Evolutionary conservation across 2,113 vertebrate genomes (phyloP).

Genomic region (Scopus umbretta): DNA sequence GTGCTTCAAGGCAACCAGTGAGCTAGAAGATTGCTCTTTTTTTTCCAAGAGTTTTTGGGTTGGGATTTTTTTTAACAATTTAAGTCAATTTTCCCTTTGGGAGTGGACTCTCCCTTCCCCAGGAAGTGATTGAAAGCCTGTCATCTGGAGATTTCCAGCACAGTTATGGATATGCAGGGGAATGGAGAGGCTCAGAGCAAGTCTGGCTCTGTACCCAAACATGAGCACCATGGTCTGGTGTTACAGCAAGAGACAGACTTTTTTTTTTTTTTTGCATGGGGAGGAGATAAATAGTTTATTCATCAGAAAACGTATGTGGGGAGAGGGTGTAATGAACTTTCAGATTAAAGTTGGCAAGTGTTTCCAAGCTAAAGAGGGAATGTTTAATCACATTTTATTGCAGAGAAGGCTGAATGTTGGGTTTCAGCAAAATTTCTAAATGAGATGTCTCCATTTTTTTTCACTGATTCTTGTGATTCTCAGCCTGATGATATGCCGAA

Average conservation of each 20-base stretch:
- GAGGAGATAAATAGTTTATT: background rate
- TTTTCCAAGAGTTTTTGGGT: background rate
- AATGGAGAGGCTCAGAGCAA: background rate
- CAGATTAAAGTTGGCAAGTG: slow-evolving; percentile 15
- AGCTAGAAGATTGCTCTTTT: background rate
- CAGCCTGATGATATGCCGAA: background rate
- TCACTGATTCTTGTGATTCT: background rate
- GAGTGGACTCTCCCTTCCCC: background rate
- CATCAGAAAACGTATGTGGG: background rate
- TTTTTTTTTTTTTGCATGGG: background rate
- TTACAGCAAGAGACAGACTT: background rate
- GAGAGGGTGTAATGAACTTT: slow-evolving; percentile 4
- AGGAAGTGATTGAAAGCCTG: background rate
- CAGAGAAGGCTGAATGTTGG: background rate
- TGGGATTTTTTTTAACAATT: background rate
- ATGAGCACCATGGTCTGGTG: accelerated
- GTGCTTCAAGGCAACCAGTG: background rate
- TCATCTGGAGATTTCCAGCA: background rate
- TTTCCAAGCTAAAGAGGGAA: slow-evolving; percentile 1
- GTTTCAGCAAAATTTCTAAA: slow-evolving; percentile 41
- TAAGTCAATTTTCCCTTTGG: background rate
- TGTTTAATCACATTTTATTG: slow-evolving; percentile 32
- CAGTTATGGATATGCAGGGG: background rate
- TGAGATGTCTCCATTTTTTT: background rate
- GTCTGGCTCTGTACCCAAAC: background rate